phyloP scores from a whole-genome alignment of 2,797 vertebrate species.

The Acanthopagrus latus region DNA sequence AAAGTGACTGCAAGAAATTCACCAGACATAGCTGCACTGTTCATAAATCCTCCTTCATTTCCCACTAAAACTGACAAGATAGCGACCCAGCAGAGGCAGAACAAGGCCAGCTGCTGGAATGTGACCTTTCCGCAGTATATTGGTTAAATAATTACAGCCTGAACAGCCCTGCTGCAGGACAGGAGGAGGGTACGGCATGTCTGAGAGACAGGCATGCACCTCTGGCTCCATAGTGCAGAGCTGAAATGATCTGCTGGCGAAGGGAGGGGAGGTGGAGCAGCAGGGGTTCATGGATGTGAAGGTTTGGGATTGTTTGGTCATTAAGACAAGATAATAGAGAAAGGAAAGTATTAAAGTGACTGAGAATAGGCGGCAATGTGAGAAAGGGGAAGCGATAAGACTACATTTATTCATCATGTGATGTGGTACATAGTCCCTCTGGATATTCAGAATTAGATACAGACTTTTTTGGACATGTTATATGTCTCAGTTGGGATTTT shows the following conservation, averaged over 20 bases:
- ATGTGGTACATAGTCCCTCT: no score
- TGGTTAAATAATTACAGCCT: conserved; percentile 62
- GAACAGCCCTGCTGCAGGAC: conserved; percentile 36
- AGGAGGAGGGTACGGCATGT: conserved; percentile 34
- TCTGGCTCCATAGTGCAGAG: conserved; percentile 33
- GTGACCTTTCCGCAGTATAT: conserved; percentile 68
- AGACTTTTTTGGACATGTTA: no score
- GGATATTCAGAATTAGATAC: no score
- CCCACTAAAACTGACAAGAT: conserved; percentile 39
- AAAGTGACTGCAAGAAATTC: conserved; percentile 3
- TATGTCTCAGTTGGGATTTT: no score
- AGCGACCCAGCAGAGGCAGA: conserved; percentile 30
- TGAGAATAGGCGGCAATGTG: background rate
- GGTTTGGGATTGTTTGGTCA: conserved; percentile 7
- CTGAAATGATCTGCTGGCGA: conserved; percentile 31
- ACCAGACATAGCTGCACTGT: background rate
- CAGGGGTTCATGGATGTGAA: background rate
- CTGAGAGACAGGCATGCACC: conserved; percentile 50
- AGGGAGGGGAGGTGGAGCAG: background rate
- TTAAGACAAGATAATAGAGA: background rate
- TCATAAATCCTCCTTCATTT: conserved; percentile 33
- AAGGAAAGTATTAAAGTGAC: background rate
- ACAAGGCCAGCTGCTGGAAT: conserved; percentile 58
- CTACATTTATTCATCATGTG: no score
- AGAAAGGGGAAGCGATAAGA: background rate